Percentiles rank a stretch among this genome's conserved stretches.
Evolutionary conservation across 2,888 invertebrate species (phyloP).

Genomic region (Aleiodes leptofemur): DNA sequence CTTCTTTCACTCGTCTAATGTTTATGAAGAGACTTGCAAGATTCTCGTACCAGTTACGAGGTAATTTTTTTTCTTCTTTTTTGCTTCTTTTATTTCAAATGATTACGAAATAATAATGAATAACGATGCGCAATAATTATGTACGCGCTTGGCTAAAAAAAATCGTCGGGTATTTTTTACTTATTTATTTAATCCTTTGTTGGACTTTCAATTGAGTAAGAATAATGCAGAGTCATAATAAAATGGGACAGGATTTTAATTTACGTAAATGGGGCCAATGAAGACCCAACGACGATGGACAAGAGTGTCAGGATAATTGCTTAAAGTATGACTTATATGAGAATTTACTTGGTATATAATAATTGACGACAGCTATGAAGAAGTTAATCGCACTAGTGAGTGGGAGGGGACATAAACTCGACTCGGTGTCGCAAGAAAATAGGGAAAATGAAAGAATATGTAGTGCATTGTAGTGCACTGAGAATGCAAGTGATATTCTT

Average conservation of each 20-base stretch:
- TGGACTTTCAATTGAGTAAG: neutral
- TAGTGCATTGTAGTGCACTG: no score
- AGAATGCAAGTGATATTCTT: no score
- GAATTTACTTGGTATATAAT: neutral
- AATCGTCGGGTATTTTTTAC: neutral
- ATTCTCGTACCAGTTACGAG: conserved; percentile 40
- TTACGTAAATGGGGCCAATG: no score
- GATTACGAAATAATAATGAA: conserved; percentile 40
- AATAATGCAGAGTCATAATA: no score
- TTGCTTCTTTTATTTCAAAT: neutral
- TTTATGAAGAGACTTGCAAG: neutral
- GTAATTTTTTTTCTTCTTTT: neutral
- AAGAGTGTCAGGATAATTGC: conserved; percentile 6
- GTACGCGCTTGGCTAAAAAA: neutral
- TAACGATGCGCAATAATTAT: conserved; percentile 37
- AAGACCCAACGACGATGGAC: no score
- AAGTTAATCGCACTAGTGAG: no score
- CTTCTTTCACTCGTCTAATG: neutral
- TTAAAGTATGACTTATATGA: neutral
- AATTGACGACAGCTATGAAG: neutral
- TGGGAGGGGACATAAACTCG: no score
- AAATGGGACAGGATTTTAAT: no score
- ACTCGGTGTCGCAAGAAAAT: no score
- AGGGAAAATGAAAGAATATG: no score
- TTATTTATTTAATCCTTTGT: conserved; percentile 1